Percentiles rank a stretch among this genome's conserved stretches.
These are phyloP conservation scores for Dendropsophus ebraccatus DNA, from an alignment of 2,113 vertebrate genomes.

Conservation along the genomic window DNA sequence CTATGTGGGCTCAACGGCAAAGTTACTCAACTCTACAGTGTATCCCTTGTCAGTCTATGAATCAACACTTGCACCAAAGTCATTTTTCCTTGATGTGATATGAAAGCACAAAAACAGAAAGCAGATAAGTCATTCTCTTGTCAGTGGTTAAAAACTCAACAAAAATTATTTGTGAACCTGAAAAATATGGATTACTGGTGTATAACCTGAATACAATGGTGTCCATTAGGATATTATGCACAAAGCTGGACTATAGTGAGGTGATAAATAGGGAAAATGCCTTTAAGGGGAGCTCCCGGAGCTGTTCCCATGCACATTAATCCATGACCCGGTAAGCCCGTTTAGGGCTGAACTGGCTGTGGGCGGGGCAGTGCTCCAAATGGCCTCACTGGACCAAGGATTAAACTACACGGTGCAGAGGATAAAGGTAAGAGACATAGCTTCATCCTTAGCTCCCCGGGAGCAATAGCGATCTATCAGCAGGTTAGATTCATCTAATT, in stretches of 20 bases:
- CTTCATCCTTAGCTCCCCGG: too few relatives aligned
- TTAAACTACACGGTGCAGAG: too few relatives aligned
- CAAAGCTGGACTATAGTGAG: neutral
- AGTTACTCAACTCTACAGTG: conserved; percentile 10
- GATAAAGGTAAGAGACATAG: too few relatives aligned
- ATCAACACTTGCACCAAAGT: neutral
- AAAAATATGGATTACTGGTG: neutral
- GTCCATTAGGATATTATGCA: neutral
- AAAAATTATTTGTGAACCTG: neutral
- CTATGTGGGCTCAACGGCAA: neutral
- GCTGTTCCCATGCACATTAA: too few relatives aligned
- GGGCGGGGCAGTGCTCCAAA: too few relatives aligned
- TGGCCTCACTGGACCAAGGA: too few relatives aligned
- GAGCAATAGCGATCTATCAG: too few relatives aligned
- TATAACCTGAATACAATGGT: neutral
- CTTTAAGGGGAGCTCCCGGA: too few relatives aligned
- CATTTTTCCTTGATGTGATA: conserved; percentile 62
- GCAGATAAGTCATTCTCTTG: conserved; percentile 7
- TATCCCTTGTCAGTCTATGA: conserved; percentile 43
- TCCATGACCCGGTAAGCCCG: too few relatives aligned
- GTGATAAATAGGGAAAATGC: neutral
- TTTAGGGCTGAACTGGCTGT: too few relatives aligned
- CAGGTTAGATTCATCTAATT: too few relatives aligned
- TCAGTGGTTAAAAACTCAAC: neutral
- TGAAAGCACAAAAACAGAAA: conserved; percentile 61